Base-by-base conservation (phyloP, 1,140 invertebrate genomes). In the Tetraneura akinire region DNA sequence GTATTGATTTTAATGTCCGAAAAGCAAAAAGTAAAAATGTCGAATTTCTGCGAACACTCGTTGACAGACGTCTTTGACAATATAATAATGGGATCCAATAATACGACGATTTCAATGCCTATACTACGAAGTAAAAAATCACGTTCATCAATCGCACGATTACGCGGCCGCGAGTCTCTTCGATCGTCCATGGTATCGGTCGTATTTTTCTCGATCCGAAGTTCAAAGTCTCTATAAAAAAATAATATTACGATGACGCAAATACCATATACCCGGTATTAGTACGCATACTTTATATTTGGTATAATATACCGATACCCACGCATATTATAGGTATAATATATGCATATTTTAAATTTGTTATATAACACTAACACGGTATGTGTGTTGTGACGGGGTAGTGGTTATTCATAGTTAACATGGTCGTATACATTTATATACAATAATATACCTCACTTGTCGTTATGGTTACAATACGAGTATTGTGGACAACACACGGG, bases 391-490 rank as follows among this genome's bases (percentile, higher is more conserved):
- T 64, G 60, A 64, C 60, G 14, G 18, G 14, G 18, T 9, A 9
- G 60, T 64, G 60, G 18, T 29, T 29, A 37, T 37, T 37, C 8
- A 37, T 4, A 37, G 32, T 37, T 8, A 37, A 3, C 32, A 8
- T 37, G 8, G 32, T 8, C 18, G 6, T 23, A 26, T 32, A 29
- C 14, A 26, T 16, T 11, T 5, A 14, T 13, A 0, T 62, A 62
- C 9, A 16, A 29, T 14, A 57, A 57, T 57, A 3, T 57, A 57
- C 42, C 1, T 37, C 16, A 42, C 5, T 18, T 49, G 66, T 70
- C 66, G 66, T 70, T 70, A 70, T 70, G 66, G 66, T 70, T 26
- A 70, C 66, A 47, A 23, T 37, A 37, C 8, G 32, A 37, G n/a
- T n/a, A 13, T 66, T n/a, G 68, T n/a, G 68, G 68, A 51, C 68